A percentile compares a stretch with the other conserved stretches of the same genome.
These are phyloP conservation scores for Psophia crepitans DNA, from an alignment of 2,113 vertebrate genomes.

Conservation along the genomic window DNA sequence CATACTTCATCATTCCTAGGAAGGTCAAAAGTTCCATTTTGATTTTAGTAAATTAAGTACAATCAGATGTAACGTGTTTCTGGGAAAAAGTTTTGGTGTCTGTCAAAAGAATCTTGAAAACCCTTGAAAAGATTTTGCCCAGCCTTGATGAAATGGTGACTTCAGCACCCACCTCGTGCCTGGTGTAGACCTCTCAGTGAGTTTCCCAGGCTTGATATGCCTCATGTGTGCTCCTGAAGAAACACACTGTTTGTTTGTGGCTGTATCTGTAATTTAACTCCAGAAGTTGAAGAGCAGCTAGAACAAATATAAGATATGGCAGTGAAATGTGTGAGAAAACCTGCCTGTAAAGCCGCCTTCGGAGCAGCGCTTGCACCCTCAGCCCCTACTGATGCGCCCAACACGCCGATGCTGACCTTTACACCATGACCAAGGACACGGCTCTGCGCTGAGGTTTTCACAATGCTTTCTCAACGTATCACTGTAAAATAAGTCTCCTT, in stretches of 20 bases:
- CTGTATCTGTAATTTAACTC: not conserved
- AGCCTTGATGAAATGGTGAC: not conserved
- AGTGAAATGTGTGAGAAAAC: not conserved
- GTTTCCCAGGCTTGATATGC: not conserved
- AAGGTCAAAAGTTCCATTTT: not conserved
- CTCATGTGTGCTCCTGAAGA: not conserved
- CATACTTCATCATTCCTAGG: not conserved
- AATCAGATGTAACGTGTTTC: not conserved
- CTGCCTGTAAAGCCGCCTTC: not conserved
- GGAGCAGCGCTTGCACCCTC: not conserved
- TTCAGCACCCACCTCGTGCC: not conserved
- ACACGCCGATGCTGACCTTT: rapidly evolving
- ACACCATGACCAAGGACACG: not conserved
- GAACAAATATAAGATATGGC: rapidly evolving
- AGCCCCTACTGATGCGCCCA: rapidly evolving
- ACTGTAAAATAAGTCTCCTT: not conserved
- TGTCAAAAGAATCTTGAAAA: not conserved
- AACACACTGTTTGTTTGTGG: not conserved
- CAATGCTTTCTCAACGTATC: not conserved
- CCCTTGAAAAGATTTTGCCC: not conserved
- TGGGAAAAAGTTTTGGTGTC: not conserved
- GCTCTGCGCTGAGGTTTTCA: not conserved
- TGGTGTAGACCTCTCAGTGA: not conserved
- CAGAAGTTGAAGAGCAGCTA: not conserved
- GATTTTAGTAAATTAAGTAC: not conserved